Conservation (phyloP, 2,888 invertebrate species). For the Tinea trinotella region DNA sequence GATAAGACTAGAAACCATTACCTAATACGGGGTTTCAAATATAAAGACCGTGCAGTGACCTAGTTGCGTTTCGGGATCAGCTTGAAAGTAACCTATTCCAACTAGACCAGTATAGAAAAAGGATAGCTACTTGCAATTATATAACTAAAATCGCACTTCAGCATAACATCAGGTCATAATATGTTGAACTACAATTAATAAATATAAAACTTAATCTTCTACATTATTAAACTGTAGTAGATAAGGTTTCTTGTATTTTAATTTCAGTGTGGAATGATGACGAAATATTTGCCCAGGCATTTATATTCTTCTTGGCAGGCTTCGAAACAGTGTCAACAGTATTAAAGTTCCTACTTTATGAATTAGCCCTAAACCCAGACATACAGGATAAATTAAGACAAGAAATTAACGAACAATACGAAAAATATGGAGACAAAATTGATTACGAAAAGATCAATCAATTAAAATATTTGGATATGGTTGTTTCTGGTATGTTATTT, state of each 20-base stretch:
- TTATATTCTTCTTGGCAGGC: slow-evolving; percentile 71
- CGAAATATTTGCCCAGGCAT: slow-evolving; percentile 59
- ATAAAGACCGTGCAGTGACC: too few species aligned
- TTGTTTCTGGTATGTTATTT: slow-evolving; percentile 71
- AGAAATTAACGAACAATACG: slow-evolving; percentile 65
- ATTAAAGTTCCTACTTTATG: slow-evolving; percentile 67
- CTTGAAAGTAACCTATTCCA: too few species aligned
- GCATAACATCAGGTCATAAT: neutral
- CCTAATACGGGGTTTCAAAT: too few species aligned
- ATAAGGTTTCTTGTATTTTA: too few species aligned
- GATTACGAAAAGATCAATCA: slow-evolving; percentile 64
- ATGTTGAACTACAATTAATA: neutral
- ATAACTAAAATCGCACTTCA: too few species aligned
- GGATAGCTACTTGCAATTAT: too few species aligned
- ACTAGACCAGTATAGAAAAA: neutral
- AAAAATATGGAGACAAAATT: slow-evolving; percentile 43
- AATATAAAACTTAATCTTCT: neutral
- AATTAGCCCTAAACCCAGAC: slow-evolving; percentile 73
- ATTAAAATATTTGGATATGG: slow-evolving; percentile 76
- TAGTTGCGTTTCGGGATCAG: too few species aligned
- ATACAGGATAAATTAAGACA: slow-evolving; percentile 65
- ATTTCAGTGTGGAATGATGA: slow-evolving; percentile 44
- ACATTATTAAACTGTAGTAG: too few species aligned
- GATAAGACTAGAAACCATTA: too few species aligned
- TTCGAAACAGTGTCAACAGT: slow-evolving; percentile 62